A percentile compares a stretch with the other conserved stretches of the same genome.
phyloP scores from a whole-genome alignment of 2,797 vertebrate species.

The Epinephelus coioides region DNA sequence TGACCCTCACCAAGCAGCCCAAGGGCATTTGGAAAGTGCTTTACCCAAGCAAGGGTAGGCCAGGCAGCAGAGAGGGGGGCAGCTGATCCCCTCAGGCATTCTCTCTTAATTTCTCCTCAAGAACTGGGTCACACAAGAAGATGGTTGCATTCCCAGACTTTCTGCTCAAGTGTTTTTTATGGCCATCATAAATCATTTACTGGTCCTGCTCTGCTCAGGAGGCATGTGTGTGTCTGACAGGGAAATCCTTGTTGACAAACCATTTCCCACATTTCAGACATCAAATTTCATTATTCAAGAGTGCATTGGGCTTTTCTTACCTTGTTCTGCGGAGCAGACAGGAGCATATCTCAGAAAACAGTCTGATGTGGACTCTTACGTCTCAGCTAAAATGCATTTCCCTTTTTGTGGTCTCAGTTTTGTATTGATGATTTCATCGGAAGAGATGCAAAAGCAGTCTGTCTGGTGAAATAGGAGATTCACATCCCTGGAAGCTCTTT shows the following conservation, averaged over 20 bases:
- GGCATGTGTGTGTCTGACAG: slow-evolving; percentile 63
- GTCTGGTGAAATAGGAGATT: slow-evolving; percentile 53
- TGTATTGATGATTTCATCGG: slow-evolving; percentile 46
- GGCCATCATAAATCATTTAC: slow-evolving; percentile 74
- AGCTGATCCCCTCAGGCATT: slow-evolving; percentile 62
- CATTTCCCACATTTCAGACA: slow-evolving; percentile 61
- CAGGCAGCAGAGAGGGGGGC: slow-evolving; percentile 44
- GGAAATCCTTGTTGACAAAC: slow-evolving; percentile 80
- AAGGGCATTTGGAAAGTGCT: slow-evolving; percentile 59
- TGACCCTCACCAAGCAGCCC: slow-evolving; percentile 32
- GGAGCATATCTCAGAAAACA: slow-evolving; percentile 19
- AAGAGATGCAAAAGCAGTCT: slow-evolving; percentile 37
- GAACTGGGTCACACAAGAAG: slow-evolving; percentile 73
- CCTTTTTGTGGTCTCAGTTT: slow-evolving; percentile 29
- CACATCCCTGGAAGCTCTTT: slow-evolving; percentile 35
- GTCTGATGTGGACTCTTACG: slow-evolving; percentile 42
- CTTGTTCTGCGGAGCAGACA: slow-evolving; percentile 10
- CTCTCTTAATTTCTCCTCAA: slow-evolving; percentile 50
- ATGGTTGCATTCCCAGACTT: slow-evolving; percentile 64
- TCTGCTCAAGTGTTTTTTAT: slow-evolving; percentile 64
- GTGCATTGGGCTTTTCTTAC: slow-evolving; percentile 43
- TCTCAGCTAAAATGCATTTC: slow-evolving; percentile 44
- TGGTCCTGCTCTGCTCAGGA: slow-evolving; percentile 54
- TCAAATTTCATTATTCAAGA: slow-evolving; percentile 70
- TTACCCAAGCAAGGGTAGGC: slow-evolving; percentile 38